Percentiles rank a stretch among this genome's conserved stretches.
Evolutionary conservation across 2,113 vertebrate species (phyloP).

Genomic region (Sus scrofa): T2T-Sscrofa CM000826.6:132377001-132377500

Average conservation of each 20-base stretch:
- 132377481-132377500: slow-evolving; percentile 73
- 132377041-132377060: neutral
- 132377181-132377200: neutral
- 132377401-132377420: slow-evolving; percentile 81
- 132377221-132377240: neutral
- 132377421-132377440: slow-evolving; percentile 81
- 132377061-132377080: neutral
- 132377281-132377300: slow-evolving; percentile 60
- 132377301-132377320: slow-evolving; percentile 67
- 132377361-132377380: slow-evolving; percentile 75
- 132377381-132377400: slow-evolving; percentile 78
- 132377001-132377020: neutral
- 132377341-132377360: slow-evolving; percentile 64
- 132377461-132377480: slow-evolving; percentile 70
- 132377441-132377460: slow-evolving; percentile 73
- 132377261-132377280: slow-evolving; percentile 35
- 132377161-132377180: neutral
- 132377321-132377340: slow-evolving; percentile 70
- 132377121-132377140: neutral
- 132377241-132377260: slow-evolving; percentile 24
- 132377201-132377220: neutral
- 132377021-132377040: neutral
- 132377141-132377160: neutral
- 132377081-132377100: neutral
- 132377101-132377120: neutral